Evolutionary conservation across 2,797 vertebrate species (phyloP).

Genomic region (Chloroceryle inda): DNA sequence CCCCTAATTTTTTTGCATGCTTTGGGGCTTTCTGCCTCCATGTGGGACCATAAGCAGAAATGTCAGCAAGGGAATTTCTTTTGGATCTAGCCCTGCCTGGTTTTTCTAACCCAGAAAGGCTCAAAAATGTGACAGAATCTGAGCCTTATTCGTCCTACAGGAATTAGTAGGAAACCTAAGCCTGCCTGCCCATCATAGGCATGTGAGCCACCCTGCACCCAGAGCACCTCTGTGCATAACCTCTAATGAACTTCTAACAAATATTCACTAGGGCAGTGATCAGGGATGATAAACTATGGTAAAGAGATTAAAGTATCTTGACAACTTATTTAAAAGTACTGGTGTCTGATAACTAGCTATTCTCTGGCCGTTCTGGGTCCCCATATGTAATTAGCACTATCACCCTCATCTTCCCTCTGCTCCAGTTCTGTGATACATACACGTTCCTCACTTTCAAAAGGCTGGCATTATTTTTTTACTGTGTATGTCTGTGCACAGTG

Average conservation of each 20-base stretch:
- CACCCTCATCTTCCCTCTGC: not conserved
- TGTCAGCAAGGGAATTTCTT: not conserved
- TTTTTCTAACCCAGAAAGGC: conserved; percentile 2
- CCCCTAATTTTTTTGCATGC: not conserved
- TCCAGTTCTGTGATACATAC: not conserved
- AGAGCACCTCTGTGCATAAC: conserved; percentile 1
- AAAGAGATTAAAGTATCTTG: not conserved
- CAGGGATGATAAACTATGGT: not conserved
- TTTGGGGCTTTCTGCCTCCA: not conserved
- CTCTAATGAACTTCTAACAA: conserved; percentile 10
- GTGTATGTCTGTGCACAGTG: not conserved
- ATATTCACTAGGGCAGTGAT: not conserved
- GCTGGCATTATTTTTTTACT: not conserved
- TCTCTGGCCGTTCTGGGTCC: not conserved
- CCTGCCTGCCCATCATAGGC: not conserved
- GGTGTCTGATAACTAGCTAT: not conserved
- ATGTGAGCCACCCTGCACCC: not conserved
- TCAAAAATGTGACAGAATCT: conserved; percentile 32
- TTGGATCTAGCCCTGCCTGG: not conserved
- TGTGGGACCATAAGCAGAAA: not conserved
- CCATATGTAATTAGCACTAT: not conserved
- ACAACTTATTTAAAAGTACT: conserved; percentile 11
- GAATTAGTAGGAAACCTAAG: conserved; percentile 41
- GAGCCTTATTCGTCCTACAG: not conserved
- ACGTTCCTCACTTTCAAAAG: not conserved